Conservation (phyloP, 2,888 invertebrate species). For the Phengaris alcon region DNA sequence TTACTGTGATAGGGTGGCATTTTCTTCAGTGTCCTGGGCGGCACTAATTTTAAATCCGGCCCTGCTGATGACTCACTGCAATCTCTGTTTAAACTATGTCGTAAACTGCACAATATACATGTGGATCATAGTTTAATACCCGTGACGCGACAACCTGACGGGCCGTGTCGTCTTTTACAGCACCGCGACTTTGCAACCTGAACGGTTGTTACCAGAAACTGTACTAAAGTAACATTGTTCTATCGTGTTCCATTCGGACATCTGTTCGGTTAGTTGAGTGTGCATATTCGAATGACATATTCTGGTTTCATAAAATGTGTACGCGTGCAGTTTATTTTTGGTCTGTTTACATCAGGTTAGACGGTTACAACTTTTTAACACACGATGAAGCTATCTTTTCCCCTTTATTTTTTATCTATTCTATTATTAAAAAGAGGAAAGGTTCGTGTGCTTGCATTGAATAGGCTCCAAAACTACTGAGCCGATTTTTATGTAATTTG, state of each 20-base stretch:
- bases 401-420: too few species aligned
- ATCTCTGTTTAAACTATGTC: background rate
- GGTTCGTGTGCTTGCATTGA: too few species aligned
- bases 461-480: too few species aligned
- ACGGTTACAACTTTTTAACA: background rate
- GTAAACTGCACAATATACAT: background rate
- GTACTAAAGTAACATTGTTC: conserved; percentile 13
- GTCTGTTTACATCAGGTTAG: background rate
- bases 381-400: too few species aligned
- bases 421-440: too few species aligned
- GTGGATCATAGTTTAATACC: background rate
- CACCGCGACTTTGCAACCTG: background rate
- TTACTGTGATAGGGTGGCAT: too few species aligned
- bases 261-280: background rate
- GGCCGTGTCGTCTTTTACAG: background rate
- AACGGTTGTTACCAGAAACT: conserved; percentile 8
- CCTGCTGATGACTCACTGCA: too few species aligned
- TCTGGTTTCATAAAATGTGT: too few species aligned
- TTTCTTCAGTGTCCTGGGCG: too few species aligned
- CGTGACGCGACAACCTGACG: background rate
- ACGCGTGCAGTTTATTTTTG: background rate
- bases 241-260: background rate
- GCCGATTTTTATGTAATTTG: too few species aligned
- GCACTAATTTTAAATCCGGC: too few species aligned
- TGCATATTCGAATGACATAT: background rate